phyloP scores from a whole-genome alignment of 2,797 vertebrate species.

The Leuciscus waleckii region DNA sequence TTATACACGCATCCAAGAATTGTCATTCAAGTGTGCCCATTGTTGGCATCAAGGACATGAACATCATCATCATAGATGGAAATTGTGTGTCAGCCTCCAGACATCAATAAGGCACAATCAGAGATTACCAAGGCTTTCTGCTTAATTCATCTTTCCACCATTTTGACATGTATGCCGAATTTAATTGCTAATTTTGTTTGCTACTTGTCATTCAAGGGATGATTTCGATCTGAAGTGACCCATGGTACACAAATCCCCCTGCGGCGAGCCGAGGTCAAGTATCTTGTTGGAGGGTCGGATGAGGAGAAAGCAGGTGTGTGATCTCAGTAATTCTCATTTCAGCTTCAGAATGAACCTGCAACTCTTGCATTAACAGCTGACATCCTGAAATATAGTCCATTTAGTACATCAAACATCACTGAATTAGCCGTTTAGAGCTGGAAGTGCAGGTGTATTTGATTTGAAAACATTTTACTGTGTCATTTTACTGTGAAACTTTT shows the following conservation, averaged over 20 bases:
- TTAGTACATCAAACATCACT: background rate
- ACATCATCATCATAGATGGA: slow-evolving; percentile 68
- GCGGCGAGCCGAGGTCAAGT: background rate
- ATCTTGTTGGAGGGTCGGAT: background rate
- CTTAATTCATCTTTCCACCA: slow-evolving; percentile 11
- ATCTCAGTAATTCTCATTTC: slow-evolving; percentile 27
- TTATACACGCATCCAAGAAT: slow-evolving; percentile 66
- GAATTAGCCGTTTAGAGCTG: background rate
- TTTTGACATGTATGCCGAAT: background rate
- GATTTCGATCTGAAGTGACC: background rate
- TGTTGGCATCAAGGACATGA: slow-evolving; percentile 73
- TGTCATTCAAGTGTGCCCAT: slow-evolving; percentile 73
- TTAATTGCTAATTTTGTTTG: background rate
- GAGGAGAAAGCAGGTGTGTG: slow-evolving; percentile 13
- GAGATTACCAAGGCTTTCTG: slow-evolving; percentile 31
- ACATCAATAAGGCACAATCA: slow-evolving; percentile 66
- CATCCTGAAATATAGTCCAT: background rate
- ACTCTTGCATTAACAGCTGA: background rate
- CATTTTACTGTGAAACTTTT: background rate
- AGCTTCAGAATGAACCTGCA: background rate
- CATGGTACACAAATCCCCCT: background rate
- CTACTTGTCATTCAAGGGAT: background rate
- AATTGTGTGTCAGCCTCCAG: slow-evolving; percentile 65
- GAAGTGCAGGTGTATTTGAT: background rate
- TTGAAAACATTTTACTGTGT: background rate